Evolutionary conservation across 2,888 invertebrate species (phyloP).

Genomic region (Mythimna albipuncta): DNA sequence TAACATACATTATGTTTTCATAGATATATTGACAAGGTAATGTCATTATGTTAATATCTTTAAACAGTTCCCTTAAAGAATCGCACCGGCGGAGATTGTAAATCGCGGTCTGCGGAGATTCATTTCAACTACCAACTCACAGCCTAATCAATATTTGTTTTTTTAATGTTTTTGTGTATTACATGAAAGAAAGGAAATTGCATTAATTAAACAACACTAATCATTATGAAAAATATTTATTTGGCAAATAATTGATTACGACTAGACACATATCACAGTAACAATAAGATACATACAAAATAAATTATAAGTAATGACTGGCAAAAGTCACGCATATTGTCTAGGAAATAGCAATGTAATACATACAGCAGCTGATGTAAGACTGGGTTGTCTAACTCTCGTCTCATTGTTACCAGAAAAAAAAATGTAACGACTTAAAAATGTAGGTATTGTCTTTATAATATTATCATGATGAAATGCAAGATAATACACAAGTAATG

Average conservation of each 20-base stretch:
- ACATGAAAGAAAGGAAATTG: slow-evolving; percentile 7
- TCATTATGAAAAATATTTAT: slow-evolving; percentile 44
- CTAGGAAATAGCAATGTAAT: background rate
- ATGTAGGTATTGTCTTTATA: background rate
- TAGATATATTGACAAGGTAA: too few species aligned
- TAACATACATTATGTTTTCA: too few species aligned
- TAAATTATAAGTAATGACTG: slow-evolving; percentile 4
- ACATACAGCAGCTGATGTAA: too few species aligned
- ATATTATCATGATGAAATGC: background rate
- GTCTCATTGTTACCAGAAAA: background rate
- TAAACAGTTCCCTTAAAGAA: too few species aligned
- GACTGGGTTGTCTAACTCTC: too few species aligned
- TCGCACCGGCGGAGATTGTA: too few species aligned
- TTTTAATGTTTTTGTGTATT: slow-evolving; percentile 4
- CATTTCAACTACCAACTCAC: background rate
- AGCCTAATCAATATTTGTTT: background rate
- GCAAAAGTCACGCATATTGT: background rate
- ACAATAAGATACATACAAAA: slow-evolving; percentile 22
- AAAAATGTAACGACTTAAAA: background rate
- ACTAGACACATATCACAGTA: slow-evolving; percentile 69
- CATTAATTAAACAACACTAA: slow-evolving; percentile 9
- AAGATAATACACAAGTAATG: background rate
- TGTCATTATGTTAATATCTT: too few species aligned
- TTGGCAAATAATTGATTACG: slow-evolving; percentile 51
- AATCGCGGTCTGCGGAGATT: too few species aligned